Conservation (phyloP, 2,888 invertebrate genomes). For the Macaria notata region DNA sequence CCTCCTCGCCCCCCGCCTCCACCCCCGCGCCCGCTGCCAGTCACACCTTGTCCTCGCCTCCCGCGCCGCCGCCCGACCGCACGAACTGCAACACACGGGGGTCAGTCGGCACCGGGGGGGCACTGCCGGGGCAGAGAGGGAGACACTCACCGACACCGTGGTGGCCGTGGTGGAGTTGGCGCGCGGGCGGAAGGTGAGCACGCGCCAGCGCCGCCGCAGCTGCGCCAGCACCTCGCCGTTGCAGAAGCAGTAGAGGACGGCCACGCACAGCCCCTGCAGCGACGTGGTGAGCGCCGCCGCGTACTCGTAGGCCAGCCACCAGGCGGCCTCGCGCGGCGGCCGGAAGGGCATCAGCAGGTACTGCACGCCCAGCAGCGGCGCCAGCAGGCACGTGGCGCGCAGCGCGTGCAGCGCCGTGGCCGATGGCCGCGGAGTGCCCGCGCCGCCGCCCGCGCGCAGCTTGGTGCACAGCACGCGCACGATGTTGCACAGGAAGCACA, state of each 20-base stretch:
- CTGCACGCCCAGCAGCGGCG: conserved; percentile 95
- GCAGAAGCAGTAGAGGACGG: conserved; percentile 95
- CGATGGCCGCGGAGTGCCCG: conserved; percentile 81
- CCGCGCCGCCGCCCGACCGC: conserved; percentile 84
- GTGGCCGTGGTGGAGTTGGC: conserved; percentile 93
- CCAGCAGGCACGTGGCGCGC: conserved; percentile 93
- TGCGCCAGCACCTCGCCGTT: conserved; percentile 97
- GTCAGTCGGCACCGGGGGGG: too few relatives aligned
- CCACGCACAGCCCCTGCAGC: conserved; percentile 96
- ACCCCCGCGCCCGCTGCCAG: conserved; percentile 77
- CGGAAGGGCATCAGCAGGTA: conserved; percentile 94
- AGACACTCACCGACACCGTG: conserved; percentile 90
- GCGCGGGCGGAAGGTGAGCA: conserved; percentile 89
- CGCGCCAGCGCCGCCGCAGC: conserved; percentile 92
- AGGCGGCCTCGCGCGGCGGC: conserved; percentile 85
- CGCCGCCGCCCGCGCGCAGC: conserved; percentile 85
- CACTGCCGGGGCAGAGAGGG: neutral
- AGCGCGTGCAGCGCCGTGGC: conserved; percentile 89
- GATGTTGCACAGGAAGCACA: conserved; percentile 94
- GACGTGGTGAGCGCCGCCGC: conserved; percentile 93
- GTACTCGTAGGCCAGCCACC: conserved; percentile 91
- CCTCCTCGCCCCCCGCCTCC: conserved; percentile 27
- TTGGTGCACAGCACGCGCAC: conserved; percentile 93
- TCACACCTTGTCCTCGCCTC: conserved; percentile 92
- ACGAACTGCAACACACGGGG: conserved; percentile 88